phyloP scores from a whole-genome alignment of 2,113 vertebrate species.

The Prinia subflava region DNA sequence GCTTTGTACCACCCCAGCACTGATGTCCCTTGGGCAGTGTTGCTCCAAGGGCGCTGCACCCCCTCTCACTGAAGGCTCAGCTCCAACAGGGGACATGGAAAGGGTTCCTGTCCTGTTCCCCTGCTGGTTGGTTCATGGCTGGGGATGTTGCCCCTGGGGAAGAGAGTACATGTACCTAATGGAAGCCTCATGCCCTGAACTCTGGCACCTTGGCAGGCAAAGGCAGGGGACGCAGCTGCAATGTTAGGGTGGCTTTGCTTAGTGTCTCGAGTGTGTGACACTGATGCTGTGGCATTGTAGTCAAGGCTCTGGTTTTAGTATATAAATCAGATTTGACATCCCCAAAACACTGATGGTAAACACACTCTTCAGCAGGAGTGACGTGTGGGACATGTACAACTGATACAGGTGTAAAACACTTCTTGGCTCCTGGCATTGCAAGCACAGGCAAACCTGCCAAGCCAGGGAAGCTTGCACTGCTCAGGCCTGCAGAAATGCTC shows the following conservation, averaged over 20 bases:
- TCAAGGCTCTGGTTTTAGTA: background rate
- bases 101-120: background rate
- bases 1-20: background rate
- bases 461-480: background rate
- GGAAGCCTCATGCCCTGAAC: background rate
- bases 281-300: accelerated
- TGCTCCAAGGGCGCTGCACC: accelerated
- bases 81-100: too few species aligned
- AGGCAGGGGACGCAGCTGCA: background rate
- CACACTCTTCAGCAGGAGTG: accelerated
- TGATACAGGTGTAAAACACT: background rate
- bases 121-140: background rate
- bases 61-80: background rate
- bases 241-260: background rate
- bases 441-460: background rate
- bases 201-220: accelerated
- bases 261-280: background rate
- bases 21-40: accelerated
- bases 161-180: accelerated
- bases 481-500: background rate
- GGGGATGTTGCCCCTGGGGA: background rate
- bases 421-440: background rate
- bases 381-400: accelerated
- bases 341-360: background rate
- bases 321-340: background rate